Percentiles rank a stretch among this genome's conserved stretches.
Evolutionary conservation across 2,888 invertebrate genomes (phyloP).

Genomic region (Drosophila kambysellisi): DNA sequence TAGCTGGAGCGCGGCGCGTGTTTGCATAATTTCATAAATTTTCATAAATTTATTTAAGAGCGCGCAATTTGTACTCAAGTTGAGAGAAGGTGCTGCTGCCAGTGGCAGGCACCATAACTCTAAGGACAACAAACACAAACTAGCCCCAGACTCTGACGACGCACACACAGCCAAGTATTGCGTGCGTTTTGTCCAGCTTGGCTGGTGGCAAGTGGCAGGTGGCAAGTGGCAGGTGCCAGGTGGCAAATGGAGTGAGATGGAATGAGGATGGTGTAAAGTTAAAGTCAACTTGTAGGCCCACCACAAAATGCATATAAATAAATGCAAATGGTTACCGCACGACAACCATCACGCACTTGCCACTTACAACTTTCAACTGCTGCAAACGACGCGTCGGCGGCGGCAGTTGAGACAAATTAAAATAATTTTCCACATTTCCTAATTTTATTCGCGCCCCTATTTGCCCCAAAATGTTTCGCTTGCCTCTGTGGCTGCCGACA

Average conservation of each 20-base stretch:
- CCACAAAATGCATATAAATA: constrained; percentile 49
- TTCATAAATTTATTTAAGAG: constrained; percentile 53
- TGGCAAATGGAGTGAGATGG: constrained; percentile 1
- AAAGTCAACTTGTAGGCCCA: constrained; percentile 35
- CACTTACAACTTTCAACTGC: constrained; percentile 29
- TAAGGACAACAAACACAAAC: constrained; percentile 18
- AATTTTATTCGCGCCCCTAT: constrained; percentile 3
- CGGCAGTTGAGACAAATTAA: constrained; percentile 33
- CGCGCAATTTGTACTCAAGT: constrained; percentile 13
- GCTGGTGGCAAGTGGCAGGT: constrained; percentile 12
- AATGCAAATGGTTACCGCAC: constrained; percentile 46
- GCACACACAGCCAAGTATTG: constrained; percentile 6
- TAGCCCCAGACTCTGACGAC: constrained; percentile 2
- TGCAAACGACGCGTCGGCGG: neutral
- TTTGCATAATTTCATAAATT: constrained; percentile 56
- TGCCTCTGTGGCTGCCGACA: constrained; percentile 9
- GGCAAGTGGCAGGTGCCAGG: neutral
- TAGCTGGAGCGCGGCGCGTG: constrained; percentile 18
- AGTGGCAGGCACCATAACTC: constrained; percentile 3
- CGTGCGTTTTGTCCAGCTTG: constrained; percentile 27
- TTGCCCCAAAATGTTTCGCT: constrained; percentile 26
- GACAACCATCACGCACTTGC: constrained; percentile 27
- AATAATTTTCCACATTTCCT: constrained; percentile 59
- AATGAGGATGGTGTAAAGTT: constrained; percentile 4
- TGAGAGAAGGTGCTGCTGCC: neutral